Conservation (phyloP, 2,797 vertebrate genomes). For the Halcyon badia region DNA sequence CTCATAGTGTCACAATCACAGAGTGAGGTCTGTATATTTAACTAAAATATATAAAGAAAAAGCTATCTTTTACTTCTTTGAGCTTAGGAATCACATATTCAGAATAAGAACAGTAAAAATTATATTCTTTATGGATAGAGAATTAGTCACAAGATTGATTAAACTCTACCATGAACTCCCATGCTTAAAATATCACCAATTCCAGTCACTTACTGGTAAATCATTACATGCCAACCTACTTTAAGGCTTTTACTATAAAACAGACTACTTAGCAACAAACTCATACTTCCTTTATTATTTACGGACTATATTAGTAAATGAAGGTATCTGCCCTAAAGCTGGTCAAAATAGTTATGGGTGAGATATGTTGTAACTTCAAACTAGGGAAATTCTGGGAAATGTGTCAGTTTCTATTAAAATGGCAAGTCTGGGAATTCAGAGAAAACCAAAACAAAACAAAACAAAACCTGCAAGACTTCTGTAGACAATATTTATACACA, state of each 20-base stretch:
- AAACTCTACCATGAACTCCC: not conserved
- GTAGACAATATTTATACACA: not conserved
- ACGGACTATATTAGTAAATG: not conserved
- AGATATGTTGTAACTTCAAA: not conserved
- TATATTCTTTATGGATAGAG: not conserved
- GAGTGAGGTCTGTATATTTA: not conserved
- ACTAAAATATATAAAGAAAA: not conserved
- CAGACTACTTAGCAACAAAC: not conserved
- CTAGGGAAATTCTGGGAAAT: not conserved
- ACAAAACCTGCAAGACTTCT: not conserved
- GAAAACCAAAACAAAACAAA: not conserved
- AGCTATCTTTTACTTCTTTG: not conserved
- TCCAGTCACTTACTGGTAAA: not conserved
- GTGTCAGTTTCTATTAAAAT: not conserved
- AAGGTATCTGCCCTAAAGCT: not conserved
- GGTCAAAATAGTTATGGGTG: not conserved
- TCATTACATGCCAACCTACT: fast-evolving
- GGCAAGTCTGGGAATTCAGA: not conserved
- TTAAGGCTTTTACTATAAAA: not conserved
- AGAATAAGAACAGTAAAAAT: not conserved
- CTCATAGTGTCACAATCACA: not conserved
- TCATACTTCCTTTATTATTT: not conserved
- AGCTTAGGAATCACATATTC: not conserved
- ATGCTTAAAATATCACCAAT: not conserved
- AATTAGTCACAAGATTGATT: not conserved